These are phyloP conservation scores for Typhlomys cinereus DNA, from an alignment of 2,113 vertebrate species.

Conservation along the genomic window DNA sequence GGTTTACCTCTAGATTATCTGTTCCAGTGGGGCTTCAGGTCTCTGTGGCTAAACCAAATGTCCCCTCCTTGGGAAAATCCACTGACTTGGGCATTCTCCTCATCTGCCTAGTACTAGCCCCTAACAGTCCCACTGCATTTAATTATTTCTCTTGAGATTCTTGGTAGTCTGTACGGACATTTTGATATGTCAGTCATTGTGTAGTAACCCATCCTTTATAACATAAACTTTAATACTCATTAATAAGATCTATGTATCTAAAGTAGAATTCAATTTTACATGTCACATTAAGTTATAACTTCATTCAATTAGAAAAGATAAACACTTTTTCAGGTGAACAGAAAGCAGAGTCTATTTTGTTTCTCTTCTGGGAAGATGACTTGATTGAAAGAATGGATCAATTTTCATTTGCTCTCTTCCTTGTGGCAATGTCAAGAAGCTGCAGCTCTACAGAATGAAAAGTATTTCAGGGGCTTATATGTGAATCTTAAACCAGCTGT, in stretches of 20 bases:
- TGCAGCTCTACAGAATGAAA: constrained; percentile 10
- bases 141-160: no score
- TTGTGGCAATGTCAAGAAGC: neutral
- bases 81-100: no score
- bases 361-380: constrained; percentile 49
- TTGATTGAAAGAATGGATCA: neutral
- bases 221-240: constrained; percentile 86
- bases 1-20: no score
- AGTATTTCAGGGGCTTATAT: neutral
- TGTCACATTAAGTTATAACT: constrained; percentile 13
- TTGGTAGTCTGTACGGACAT: no score
- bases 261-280: constrained; percentile 69
- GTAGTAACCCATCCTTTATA: constrained; percentile 87
- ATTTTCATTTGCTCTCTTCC: constrained; percentile 46
- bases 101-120: no score
- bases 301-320: neutral
- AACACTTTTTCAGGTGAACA: neutral
- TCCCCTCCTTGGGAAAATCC: no score
- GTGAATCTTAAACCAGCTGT: neutral
- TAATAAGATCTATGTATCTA: constrained; percentile 87
- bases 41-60: no score
- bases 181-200: no score
- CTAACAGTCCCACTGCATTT: no score
- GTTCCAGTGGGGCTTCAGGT: no score
- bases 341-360: neutral